Conservation (phyloP, 2,888 invertebrate species). For the Thereva nobilitata region DNA sequence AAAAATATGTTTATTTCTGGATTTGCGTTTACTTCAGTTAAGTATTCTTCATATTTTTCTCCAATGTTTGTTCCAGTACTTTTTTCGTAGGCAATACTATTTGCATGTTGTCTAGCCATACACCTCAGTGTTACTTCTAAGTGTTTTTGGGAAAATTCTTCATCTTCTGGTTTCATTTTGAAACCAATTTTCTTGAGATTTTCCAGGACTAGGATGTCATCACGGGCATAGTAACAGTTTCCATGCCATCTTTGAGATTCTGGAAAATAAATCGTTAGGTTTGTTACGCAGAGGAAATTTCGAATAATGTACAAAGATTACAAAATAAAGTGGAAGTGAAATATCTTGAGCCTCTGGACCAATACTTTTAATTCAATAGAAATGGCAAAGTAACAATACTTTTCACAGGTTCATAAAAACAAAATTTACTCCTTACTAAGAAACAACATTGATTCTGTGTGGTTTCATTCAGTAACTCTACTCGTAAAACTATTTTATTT, state of each 20-base stretch:
- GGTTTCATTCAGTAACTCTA: too few relatives aligned
- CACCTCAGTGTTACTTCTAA: conserved; percentile 48
- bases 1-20: conserved; percentile 25
- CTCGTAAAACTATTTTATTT: too few relatives aligned
- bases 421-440: too few relatives aligned
- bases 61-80: conserved; percentile 40
- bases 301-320: too few relatives aligned
- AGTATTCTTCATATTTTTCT: conserved; percentile 21
- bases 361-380: too few relatives aligned
- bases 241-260: conserved; percentile 36
- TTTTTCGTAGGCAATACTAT: conserved; percentile 51
- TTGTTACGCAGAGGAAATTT: neutral
- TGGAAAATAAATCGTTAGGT: conserved; percentile 1
- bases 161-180: conserved; percentile 12
- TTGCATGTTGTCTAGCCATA: conserved; percentile 54
- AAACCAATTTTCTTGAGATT: conserved; percentile 28
- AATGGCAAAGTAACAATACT: too few relatives aligned
- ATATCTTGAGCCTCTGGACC: too few relatives aligned
- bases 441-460: too few relatives aligned
- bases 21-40: conserved; percentile 1
- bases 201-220: conserved; percentile 36
- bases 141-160: conserved; percentile 39
- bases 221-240: conserved; percentile 22
- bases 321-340: too few relatives aligned
- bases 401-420: too few relatives aligned